A percentile compares a stretch with the other conserved stretches of the same genome.
These are phyloP conservation scores for Odocoileus hemionus DNA, from an alignment of 2,113 vertebrate species.

Conservation along the genomic window DNA sequence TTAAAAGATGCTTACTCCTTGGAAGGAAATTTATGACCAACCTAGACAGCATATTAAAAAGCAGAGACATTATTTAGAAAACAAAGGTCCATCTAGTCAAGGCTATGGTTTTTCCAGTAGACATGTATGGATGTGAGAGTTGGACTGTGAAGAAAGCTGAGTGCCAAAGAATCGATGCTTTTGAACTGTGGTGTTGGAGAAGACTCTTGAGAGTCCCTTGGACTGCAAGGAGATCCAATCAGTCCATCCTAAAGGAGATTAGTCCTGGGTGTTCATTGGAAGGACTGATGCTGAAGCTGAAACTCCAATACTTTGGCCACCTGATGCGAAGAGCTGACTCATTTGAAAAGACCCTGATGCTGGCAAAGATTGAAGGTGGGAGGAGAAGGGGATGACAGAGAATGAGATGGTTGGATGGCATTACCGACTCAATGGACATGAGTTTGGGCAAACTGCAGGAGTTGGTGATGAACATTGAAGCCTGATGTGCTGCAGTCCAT, in stretches of 20 bases:
- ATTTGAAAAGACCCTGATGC: not conserved
- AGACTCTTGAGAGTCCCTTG: not conserved
- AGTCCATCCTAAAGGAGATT: not conserved
- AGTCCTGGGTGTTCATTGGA: not conserved
- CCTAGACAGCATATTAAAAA: not conserved
- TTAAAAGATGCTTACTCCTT: not conserved
- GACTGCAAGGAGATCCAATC: not conserved
- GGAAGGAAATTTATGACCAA: not conserved
- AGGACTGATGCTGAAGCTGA: not conserved
- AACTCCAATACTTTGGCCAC: not conserved
- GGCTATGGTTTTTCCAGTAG: not conserved
- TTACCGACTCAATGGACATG: not conserved
- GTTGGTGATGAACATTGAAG: not conserved
- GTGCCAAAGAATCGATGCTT: fast-evolving
- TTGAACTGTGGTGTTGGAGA: not conserved
- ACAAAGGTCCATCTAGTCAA: not conserved
- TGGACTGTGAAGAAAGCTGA: not conserved
- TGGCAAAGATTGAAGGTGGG: not conserved
- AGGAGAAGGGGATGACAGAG: not conserved
- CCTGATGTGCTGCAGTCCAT: not conserved
- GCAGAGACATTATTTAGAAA: not conserved
- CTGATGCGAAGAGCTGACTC: not conserved
- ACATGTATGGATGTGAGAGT: not conserved
- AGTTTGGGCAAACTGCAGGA: not conserved
- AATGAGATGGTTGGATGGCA: not conserved